These are phyloP conservation scores for Rousettus leschenaultii DNA, from an alignment of 2,113 vertebrate genomes.

Conservation along the genomic window DNA sequence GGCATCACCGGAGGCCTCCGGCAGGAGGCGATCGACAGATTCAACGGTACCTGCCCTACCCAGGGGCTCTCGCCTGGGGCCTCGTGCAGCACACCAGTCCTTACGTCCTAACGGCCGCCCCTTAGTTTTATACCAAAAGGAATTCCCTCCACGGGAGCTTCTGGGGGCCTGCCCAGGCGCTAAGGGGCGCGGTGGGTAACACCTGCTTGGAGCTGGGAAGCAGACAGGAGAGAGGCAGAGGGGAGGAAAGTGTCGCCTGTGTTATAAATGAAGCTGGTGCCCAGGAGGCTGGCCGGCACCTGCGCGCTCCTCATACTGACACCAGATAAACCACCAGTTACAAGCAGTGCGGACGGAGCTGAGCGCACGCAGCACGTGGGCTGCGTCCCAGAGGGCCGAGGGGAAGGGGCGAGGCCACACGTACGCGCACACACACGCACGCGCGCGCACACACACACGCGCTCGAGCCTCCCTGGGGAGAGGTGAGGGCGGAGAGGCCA, in stretches of 20 bases:
- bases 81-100: not conserved
- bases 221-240: not conserved
- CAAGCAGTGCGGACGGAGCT: not conserved
- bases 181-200: not conserved
- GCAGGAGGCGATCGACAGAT: constrained; percentile 98
- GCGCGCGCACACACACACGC: too few relatives aligned
- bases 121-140: not conserved
- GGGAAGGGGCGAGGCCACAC: not conserved
- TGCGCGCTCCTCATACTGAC: not conserved
- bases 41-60: constrained; percentile 87
- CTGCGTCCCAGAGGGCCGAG: not conserved
- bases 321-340: not conserved
- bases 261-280: not conserved
- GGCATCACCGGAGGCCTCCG: constrained; percentile 95
- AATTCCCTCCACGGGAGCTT: not conserved
- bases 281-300: not conserved
- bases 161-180: too few relatives aligned
- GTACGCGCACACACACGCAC: too few relatives aligned
- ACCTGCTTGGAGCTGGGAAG: not conserved
- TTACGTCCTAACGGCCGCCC: not conserved
- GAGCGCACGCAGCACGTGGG: accelerated
- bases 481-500: too few relatives aligned
- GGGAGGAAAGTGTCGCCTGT: not conserved
- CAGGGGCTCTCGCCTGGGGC: not conserved
- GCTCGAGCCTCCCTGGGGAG: not conserved